A percentile compares a stretch with the other conserved stretches of the same genome.
Conservation (phyloP, 2,888 invertebrate genomes). For the Hydropsyche betteni region DNA sequence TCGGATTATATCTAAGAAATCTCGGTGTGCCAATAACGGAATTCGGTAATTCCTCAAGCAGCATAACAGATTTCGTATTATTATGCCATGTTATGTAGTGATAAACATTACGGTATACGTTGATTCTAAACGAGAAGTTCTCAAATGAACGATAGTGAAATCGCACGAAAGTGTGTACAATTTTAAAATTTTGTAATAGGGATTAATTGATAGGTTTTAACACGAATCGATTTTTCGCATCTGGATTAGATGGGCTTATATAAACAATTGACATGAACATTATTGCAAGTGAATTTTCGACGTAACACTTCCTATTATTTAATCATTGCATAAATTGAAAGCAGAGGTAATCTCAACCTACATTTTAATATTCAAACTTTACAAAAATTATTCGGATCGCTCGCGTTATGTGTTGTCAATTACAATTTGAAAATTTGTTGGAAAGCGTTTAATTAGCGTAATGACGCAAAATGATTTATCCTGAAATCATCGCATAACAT, state of each 20-base stretch:
- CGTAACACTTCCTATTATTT: conserved; percentile 21
- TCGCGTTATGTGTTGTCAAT: not conserved
- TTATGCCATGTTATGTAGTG: not conserved
- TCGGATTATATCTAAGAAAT: conserved; percentile 1
- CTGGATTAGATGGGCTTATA: not conserved
- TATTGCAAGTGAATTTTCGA: not conserved
- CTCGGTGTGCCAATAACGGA: conserved; percentile 15
- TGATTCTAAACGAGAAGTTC: too few relatives aligned
- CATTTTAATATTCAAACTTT: conserved; percentile 2
- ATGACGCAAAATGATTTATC: not conserved
- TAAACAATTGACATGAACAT: not conserved
- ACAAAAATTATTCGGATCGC: not conserved
- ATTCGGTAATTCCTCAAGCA: conserved; percentile 4
- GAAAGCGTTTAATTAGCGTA: not conserved
- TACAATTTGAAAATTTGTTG: too few relatives aligned
- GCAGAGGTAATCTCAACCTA: conserved; percentile 7
- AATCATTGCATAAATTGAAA: conserved; percentile 4
- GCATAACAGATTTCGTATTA: not conserved
- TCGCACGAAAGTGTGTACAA: too few relatives aligned
- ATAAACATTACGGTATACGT: not conserved
- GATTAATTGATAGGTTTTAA: too few relatives aligned
- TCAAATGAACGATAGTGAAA: too few relatives aligned
- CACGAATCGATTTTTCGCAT: not conserved
- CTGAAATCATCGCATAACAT: not conserved
- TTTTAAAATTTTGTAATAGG: too few relatives aligned